Conservation (phyloP, 1,140 invertebrate species). For the Bombus sibiricus region DNA sequence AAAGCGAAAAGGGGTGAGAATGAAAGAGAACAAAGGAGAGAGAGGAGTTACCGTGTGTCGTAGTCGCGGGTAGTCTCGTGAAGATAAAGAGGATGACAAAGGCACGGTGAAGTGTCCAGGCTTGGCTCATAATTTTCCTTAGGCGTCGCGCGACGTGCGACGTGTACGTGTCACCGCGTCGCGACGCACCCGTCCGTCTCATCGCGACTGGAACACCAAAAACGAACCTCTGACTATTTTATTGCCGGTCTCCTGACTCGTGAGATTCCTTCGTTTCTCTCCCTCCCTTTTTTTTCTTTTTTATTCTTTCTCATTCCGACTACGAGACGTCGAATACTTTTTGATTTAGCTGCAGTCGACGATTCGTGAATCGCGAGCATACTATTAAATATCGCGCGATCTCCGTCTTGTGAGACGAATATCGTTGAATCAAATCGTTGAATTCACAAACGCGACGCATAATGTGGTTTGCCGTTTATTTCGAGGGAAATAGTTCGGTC, state of each 20-base stretch:
- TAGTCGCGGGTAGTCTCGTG: slow-evolving; percentile 7
- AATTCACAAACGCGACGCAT: neutral
- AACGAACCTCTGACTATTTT: slow-evolving; percentile 19
- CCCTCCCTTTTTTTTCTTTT: neutral
- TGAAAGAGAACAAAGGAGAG: no score
- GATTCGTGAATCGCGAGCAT: neutral
- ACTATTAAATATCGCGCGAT: neutral
- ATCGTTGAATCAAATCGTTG: neutral
- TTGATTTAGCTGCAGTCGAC: neutral
- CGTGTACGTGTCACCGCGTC: slow-evolving; percentile 79
- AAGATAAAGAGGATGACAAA: slow-evolving; percentile 44
- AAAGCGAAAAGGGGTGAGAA: neutral
- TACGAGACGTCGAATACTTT: neutral
- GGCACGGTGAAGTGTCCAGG: slow-evolving; percentile 60
- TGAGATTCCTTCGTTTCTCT: neutral
- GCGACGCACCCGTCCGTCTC: slow-evolving; percentile 77
- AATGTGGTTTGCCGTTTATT: slow-evolving; percentile 38
- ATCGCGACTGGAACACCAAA: slow-evolving; percentile 46
- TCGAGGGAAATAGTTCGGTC: slow-evolving; percentile 28
- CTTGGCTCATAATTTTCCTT: slow-evolving; percentile 78
- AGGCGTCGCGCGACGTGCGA: slow-evolving; percentile 63
- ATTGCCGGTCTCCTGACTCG: slow-evolving; percentile 16
- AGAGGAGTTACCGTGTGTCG: neutral
- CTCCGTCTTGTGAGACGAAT: neutral
- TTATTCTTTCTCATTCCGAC: neutral